phyloP scores from a whole-genome alignment of 2,797 vertebrate species.

The Fistularia tabacaria region DNA sequence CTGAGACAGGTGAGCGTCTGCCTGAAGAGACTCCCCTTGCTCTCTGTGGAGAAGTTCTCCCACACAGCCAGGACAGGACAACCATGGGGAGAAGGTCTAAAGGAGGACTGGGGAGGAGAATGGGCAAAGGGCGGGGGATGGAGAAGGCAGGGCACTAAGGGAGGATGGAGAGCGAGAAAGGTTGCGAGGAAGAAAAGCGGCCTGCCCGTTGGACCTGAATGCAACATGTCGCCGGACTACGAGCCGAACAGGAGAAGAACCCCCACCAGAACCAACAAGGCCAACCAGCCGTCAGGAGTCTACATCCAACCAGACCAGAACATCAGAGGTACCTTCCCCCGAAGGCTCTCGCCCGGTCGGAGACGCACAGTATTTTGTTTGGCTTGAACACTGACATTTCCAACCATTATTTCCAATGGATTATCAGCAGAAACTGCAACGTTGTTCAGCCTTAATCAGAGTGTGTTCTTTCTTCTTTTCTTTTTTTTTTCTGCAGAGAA shows the following conservation, averaged over 20 bases:
- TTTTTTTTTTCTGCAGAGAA: constrained; percentile 32
- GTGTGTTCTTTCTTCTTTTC: no score
- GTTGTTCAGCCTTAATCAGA: no score
- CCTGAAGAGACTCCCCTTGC: constrained; percentile 21
- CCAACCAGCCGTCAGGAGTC: background rate
- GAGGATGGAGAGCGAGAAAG: constrained; percentile 13
- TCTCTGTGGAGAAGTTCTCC: background rate
- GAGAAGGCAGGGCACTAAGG: background rate
- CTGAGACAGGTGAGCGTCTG: constrained; percentile 13
- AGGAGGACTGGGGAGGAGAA: accelerated
- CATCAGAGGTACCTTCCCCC: constrained; percentile 44
- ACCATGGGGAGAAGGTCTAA: background rate
- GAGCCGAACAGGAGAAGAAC: constrained; percentile 34
- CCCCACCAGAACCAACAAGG: constrained; percentile 23
- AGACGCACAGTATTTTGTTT: no score
- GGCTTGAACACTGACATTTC: no score
- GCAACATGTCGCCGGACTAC: constrained; percentile 19
- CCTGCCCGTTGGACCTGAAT: background rate
- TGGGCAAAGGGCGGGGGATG: constrained; percentile 8
- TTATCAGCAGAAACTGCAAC: no score
- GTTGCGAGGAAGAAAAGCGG: constrained; percentile 21
- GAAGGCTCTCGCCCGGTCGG: no score
- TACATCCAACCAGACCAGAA: constrained; percentile 64
- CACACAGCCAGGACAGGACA: background rate
- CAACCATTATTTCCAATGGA: no score